phyloP scores from a whole-genome alignment of 2,888 invertebrate genomes.

The Callyntrura guangdongensis region DNA sequence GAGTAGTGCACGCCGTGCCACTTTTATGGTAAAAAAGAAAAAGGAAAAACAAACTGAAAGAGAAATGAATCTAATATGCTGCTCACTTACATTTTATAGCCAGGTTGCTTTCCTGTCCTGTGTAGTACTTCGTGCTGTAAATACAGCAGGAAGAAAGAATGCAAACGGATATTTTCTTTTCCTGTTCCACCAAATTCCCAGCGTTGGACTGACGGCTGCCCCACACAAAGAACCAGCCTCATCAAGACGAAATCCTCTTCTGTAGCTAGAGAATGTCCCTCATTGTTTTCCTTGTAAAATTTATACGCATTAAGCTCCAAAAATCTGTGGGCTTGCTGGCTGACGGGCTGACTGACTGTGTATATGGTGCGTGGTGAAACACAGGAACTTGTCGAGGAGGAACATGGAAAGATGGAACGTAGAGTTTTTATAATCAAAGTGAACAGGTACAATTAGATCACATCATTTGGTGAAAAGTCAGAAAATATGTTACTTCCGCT shows the following conservation, averaged over 20 bases:
- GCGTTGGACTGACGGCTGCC: slow-evolving; percentile 26
- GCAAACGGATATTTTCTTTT: background rate
- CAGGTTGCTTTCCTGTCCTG: slow-evolving; percentile 11
- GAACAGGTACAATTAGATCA: slow-evolving; percentile 75
- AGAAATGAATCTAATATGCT: slow-evolving; percentile 77
- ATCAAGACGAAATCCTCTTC: slow-evolving; percentile 16
- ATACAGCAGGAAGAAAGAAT: slow-evolving; percentile 9
- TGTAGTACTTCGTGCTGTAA: background rate
- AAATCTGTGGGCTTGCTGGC: background rate
- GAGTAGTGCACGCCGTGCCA: slow-evolving; percentile 64
- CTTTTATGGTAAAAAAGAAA: slow-evolving; percentile 72
- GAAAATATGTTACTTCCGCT: slow-evolving; percentile 17
- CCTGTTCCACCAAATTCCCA: slow-evolving; percentile 1
- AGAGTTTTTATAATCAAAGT: slow-evolving; percentile 52
- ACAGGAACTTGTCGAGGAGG: background rate
- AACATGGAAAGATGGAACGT: slow-evolving; percentile 44
- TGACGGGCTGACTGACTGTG: background rate
- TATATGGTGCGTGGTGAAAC: background rate
- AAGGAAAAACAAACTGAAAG: slow-evolving; percentile 58
- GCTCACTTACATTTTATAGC: slow-evolving; percentile 71
- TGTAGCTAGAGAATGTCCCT: slow-evolving; percentile 37
- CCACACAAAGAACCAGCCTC: background rate
- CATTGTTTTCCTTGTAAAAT: slow-evolving; percentile 18
- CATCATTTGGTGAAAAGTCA: slow-evolving; percentile 53
- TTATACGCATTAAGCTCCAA: background rate